Conservation (phyloP, 2,888 invertebrate genomes). For the Smittia sp. region DNA sequence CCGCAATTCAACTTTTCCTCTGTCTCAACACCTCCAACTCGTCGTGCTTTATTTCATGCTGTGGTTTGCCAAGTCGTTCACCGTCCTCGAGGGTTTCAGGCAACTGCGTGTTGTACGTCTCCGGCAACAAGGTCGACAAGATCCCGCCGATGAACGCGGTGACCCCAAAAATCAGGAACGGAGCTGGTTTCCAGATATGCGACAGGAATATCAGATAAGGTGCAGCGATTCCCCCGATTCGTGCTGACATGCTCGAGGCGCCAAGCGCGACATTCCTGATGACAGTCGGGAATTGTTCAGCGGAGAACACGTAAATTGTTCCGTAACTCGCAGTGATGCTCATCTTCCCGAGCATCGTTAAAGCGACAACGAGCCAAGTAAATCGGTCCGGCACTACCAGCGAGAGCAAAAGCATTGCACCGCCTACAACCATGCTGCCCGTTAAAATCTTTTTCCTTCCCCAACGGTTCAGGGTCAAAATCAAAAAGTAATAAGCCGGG, state of each 20-base stretch:
- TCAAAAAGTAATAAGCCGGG: slow-evolving; percentile 66
- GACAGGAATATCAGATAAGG: slow-evolving; percentile 76
- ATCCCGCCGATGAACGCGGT: slow-evolving; percentile 68
- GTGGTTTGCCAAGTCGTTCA: slow-evolving; percentile 61
- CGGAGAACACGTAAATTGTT: slow-evolving; percentile 68
- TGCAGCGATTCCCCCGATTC: slow-evolving; percentile 66
- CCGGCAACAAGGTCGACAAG: slow-evolving; percentile 70
- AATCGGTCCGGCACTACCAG: slow-evolving; percentile 57
- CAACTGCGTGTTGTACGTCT: slow-evolving; percentile 71
- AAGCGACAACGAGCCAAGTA: slow-evolving; percentile 58
- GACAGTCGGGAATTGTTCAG: slow-evolving; percentile 73
- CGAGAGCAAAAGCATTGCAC: slow-evolving; percentile 59
- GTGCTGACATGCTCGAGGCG: slow-evolving; percentile 79
- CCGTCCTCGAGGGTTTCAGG: slow-evolving; percentile 81
- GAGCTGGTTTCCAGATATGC: slow-evolving; percentile 61
- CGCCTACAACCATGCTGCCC: slow-evolving; percentile 65
- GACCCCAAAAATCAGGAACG: slow-evolving; percentile 71
- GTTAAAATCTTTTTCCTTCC: slow-evolving; percentile 68
- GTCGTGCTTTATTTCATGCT: neutral
- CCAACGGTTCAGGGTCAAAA: slow-evolving; percentile 66
- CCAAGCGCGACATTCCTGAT: slow-evolving; percentile 84
- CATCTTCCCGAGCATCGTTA: slow-evolving; percentile 70
- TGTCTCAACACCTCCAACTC: neutral
- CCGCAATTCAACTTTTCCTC: no score
- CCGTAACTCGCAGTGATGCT: slow-evolving; percentile 72